Conservation (phyloP, 2,888 invertebrate genomes). For the Andrena haemorrhoa region DNA sequence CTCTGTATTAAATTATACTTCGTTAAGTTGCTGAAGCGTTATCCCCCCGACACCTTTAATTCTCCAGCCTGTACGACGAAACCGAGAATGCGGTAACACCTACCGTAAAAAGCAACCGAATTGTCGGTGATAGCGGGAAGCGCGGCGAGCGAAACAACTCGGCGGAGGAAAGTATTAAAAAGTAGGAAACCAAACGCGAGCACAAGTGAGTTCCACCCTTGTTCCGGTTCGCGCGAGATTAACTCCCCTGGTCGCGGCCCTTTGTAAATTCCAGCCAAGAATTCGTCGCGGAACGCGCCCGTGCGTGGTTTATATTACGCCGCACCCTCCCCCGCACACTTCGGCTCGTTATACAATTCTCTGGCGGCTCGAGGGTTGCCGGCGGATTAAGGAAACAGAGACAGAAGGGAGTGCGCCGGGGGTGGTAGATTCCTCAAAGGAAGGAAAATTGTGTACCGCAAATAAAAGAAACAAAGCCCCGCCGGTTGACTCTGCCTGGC, state of each 20-base stretch:
- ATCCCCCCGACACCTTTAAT: no score
- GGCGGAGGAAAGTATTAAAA: conserved; percentile 26
- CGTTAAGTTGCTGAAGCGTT: no score
- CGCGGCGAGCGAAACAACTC: conserved; percentile 10
- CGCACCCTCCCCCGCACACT: conserved; percentile 34
- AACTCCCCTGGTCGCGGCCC: conserved; percentile 63
- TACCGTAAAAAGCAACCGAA: not conserved
- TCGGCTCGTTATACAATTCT: conserved; percentile 64
- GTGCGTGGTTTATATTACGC: conserved; percentile 57
- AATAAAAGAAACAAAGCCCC: conserved; percentile 55
- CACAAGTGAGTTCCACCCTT: conserved; percentile 41
- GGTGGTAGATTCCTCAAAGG: conserved; percentile 63
- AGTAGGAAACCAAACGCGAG: conserved; percentile 31
- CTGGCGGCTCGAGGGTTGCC: conserved; percentile 31
- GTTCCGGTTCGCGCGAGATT: conserved; percentile 67
- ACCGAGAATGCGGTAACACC: not conserved
- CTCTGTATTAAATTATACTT: no score
- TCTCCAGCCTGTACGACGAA: not conserved
- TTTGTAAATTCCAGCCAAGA: conserved; percentile 69
- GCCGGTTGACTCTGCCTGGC: conserved; percentile 31
- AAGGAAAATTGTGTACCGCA: conserved; percentile 64
- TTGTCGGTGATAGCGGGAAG: conserved; percentile 6
- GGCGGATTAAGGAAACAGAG: conserved; percentile 21
- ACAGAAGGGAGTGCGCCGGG: conserved; percentile 16
- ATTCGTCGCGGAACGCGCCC: conserved; percentile 49